Percentiles rank a stretch among this genome's conserved stretches.
Conservation (phyloP, 2,797 vertebrate genomes). For the Cephalopachus bancanus region DNA sequence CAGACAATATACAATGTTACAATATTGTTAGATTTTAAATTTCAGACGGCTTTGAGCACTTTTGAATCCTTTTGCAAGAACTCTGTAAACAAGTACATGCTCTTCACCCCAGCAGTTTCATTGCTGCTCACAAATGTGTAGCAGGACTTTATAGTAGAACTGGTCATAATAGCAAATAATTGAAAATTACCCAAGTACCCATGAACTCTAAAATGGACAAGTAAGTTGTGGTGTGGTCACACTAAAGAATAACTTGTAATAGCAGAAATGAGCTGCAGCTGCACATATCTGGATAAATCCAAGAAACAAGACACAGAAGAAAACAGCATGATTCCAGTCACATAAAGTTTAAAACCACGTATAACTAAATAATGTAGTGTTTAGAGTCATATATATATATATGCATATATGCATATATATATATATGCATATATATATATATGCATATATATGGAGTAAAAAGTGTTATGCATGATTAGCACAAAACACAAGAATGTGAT, state of each 20-base stretch:
- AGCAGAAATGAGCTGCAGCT: neutral
- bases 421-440: too few species aligned
- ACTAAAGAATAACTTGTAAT: neutral
- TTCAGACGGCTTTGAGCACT: neutral
- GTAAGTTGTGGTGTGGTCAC: neutral
- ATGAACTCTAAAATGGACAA: neutral
- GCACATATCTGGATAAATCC: neutral
- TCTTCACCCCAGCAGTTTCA: neutral
- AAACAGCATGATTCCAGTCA: neutral
- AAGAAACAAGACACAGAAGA: neutral
- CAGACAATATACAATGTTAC: neutral
- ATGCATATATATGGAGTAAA: neutral
- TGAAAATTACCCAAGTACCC: neutral
- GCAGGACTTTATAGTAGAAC: neutral
- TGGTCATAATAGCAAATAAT: neutral
- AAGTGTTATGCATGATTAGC: neutral
- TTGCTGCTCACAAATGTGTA: neutral
- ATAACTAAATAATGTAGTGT: neutral
- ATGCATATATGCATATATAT: too few species aligned
- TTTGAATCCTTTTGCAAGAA: neutral
- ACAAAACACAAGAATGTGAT: neutral
- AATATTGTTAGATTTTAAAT: neutral
- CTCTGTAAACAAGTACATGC: neutral
- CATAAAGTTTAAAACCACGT: neutral
- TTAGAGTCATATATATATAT: neutral